phyloP scores from a whole-genome alignment of 2,113 vertebrate species.

The Psittacara wagleri region DNA sequence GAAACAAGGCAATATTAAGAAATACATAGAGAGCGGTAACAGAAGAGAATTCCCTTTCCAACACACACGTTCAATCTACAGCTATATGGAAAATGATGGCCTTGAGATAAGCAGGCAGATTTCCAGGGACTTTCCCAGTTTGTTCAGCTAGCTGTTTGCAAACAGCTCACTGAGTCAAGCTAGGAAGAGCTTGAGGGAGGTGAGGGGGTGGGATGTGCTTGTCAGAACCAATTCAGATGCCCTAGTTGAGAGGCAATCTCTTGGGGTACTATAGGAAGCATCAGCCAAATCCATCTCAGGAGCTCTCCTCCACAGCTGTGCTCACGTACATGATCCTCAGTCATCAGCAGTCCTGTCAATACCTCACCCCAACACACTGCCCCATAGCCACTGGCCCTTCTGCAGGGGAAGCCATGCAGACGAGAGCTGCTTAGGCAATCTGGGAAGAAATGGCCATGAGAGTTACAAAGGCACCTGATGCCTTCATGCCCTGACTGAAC shows the following conservation, averaged over 20 bases:
- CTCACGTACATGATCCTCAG: accelerated
- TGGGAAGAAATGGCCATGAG: not conserved
- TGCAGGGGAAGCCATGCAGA: not conserved
- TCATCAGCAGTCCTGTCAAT: no score
- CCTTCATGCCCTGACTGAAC: not conserved
- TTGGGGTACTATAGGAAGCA: not conserved
- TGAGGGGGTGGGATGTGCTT: not conserved
- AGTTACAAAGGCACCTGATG: not conserved
- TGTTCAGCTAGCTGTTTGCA: not conserved
- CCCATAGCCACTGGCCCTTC: not conserved
- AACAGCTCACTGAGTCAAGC: not conserved
- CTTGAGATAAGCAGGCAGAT: not conserved
- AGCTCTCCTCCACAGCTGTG: not conserved
- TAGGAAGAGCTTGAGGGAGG: not conserved
- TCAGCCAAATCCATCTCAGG: not conserved
- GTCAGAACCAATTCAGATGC: not conserved
- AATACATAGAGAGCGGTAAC: not conserved
- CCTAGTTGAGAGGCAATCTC: not conserved
- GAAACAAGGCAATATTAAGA: not conserved
- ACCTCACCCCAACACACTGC: no score
- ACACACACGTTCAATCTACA: not conserved
- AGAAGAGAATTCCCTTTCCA: not conserved
- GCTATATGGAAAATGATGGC: not conserved
- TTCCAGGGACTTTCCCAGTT: not conserved
- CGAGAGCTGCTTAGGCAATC: not conserved